Percentiles rank a stretch among this genome's conserved stretches.
Evolutionary conservation across 2,113 vertebrate genomes (phyloP).

Genomic region (Nibea albiflora): DNA sequence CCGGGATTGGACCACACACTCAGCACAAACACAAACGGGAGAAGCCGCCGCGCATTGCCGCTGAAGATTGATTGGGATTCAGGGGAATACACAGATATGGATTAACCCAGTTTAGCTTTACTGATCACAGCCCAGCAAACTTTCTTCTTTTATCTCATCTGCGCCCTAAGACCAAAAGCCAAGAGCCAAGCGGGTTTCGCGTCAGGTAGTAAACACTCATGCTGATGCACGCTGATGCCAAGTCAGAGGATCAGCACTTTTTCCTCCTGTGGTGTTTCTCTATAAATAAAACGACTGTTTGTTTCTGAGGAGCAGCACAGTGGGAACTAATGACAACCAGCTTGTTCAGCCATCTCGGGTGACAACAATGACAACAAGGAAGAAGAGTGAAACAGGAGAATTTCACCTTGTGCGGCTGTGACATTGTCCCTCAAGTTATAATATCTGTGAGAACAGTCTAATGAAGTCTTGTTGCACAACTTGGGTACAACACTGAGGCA

Average conservation of each 20-base stretch:
- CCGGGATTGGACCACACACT: conserved; percentile 20
- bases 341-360: conserved; percentile 29
- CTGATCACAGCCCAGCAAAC: conserved; percentile 13
- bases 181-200: background rate
- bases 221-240: conserved; percentile 42
- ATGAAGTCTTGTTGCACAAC: conserved; percentile 39
- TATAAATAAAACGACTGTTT: conserved; percentile 62
- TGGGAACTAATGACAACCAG: conserved; percentile 17
- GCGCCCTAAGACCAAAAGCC: background rate
- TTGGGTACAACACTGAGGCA: conserved; percentile 16
- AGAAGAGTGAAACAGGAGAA: background rate
- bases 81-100: conserved; percentile 7
- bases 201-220: conserved; percentile 52
- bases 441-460: background rate
- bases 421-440: conserved; percentile 8
- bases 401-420: conserved; percentile 1
- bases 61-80: conserved; percentile 26
- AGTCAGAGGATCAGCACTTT: conserved; percentile 57
- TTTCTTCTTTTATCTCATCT: conserved; percentile 26
- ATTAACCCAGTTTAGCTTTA: background rate
- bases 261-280: conserved; percentile 42
- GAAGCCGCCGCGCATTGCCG: background rate
- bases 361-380: conserved; percentile 47
- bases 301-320: conserved; percentile 24
- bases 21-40: conserved; percentile 15